These are phyloP conservation scores for Tretioscincus oriximinensis DNA, from an alignment of 2,113 vertebrate species.

Conservation along the genomic window DNA sequence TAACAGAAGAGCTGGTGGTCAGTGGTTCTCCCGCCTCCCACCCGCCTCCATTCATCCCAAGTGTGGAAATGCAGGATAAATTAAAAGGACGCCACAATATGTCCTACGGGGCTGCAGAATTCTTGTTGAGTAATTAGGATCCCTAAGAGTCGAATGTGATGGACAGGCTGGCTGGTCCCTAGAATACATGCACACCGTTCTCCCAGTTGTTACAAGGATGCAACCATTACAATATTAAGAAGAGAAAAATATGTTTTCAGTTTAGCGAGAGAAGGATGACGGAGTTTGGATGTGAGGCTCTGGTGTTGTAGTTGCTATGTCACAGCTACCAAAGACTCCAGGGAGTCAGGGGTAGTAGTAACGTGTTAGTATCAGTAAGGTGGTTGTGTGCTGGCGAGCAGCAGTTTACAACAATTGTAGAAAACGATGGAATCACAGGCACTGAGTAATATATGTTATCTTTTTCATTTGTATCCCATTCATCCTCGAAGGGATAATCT, in stretches of 20 bases:
- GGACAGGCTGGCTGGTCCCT: not conserved
- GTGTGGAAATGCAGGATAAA: not conserved
- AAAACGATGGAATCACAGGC: not conserved
- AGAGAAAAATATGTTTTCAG: not conserved
- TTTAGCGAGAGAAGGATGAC: not conserved
- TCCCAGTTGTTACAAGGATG: not conserved
- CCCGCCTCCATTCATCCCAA: not conserved
- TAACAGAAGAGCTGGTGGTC: not conserved
- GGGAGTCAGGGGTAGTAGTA: not conserved
- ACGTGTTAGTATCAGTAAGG: not conserved
- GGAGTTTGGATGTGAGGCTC: not conserved
- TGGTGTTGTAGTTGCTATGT: not conserved
- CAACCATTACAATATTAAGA: not conserved
- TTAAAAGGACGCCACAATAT: not conserved
- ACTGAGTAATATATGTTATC: not conserved
- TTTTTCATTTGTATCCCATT: not conserved
- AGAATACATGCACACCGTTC: not conserved
- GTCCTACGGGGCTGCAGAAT: slow-evolving; percentile 15
- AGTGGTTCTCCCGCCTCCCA: not conserved
- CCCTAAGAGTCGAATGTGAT: not conserved
- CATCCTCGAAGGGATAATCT: not conserved
- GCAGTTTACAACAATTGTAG: not conserved
- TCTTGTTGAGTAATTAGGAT: not conserved
- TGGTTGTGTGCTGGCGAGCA: slow-evolving; percentile 1
- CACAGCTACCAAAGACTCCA: not conserved